These are phyloP conservation scores for Scatophagus argus DNA, from an alignment of 2,113 vertebrate genomes.

Conservation along the genomic window DNA sequence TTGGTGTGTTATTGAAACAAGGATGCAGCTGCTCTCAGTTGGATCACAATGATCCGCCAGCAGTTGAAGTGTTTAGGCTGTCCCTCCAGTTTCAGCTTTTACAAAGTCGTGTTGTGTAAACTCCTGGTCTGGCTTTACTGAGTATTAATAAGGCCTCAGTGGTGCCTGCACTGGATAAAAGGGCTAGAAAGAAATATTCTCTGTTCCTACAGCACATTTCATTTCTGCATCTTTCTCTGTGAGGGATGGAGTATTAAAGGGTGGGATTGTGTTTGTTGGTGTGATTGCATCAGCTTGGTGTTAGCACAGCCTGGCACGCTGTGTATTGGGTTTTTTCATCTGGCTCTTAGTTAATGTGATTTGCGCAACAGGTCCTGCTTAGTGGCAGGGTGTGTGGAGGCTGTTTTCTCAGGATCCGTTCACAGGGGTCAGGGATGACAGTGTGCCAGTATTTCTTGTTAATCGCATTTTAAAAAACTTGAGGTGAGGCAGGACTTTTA, in stretches of 20 bases:
- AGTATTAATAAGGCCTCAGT: constrained; percentile 50
- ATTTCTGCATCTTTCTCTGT: constrained; percentile 30
- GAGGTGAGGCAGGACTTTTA: constrained; percentile 32
- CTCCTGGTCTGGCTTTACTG: constrained; percentile 25
- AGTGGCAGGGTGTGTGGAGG: constrained; percentile 19
- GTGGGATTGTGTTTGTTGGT: constrained; percentile 42
- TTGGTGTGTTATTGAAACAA: constrained; percentile 49
- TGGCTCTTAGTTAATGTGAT: constrained; percentile 60
- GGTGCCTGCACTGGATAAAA: constrained; percentile 5
- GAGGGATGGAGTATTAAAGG: constrained; percentile 2
- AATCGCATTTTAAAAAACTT: constrained; percentile 56
- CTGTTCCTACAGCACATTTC: constrained; percentile 8
- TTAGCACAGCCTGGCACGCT: constrained; percentile 4
- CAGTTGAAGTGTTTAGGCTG: constrained; percentile 61
- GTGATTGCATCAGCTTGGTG: constrained; percentile 58
- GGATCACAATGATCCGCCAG: constrained; percentile 58
- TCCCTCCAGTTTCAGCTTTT: constrained; percentile 42
- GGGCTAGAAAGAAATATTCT: background rate
- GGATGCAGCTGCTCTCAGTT: constrained; percentile 70
- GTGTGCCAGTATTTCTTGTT: constrained; percentile 27
- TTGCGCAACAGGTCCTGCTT: constrained; percentile 64
- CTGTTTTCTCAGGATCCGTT: constrained; percentile 36
- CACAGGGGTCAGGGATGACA: constrained; percentile 49
- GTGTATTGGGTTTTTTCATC: constrained; percentile 55
- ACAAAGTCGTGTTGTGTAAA: constrained; percentile 60